A percentile compares a stretch with the other conserved stretches of the same genome.
Conservation (phyloP, 1,140 invertebrate species). For the Arctopsyche grandis region DNA sequence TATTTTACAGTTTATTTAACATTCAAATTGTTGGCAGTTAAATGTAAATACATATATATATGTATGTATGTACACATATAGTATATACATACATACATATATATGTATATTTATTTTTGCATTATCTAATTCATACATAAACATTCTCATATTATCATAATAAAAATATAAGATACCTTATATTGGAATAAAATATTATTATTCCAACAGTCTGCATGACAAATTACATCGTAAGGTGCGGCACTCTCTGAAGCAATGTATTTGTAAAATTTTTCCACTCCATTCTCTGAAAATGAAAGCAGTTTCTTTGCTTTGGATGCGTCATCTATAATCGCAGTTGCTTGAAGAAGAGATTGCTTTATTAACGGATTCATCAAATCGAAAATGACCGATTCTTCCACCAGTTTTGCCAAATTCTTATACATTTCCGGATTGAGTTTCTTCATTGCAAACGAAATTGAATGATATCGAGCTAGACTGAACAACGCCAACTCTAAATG, state of each 20-base stretch:
- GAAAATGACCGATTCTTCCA: no score
- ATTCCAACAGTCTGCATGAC: slow-evolving; percentile 68
- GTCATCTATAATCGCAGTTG: background rate
- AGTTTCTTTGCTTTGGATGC: background rate
- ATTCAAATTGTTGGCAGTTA: no score
- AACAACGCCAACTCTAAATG: slow-evolving; percentile 63
- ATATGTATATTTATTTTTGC: no score
- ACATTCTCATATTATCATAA: no score
- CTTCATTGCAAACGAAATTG: slow-evolving; percentile 65
- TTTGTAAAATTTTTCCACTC: background rate
- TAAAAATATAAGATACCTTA: slow-evolving; percentile 47
- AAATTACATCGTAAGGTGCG: slow-evolving; percentile 62
- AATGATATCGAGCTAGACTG: slow-evolving; percentile 68
- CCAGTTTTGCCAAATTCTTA: slow-evolving; percentile 6
- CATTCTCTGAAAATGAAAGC: background rate
- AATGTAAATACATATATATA: no score
- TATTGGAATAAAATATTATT: slow-evolving; percentile 68
- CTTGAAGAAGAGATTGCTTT: background rate
- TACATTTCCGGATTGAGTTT: slow-evolving; percentile 59
- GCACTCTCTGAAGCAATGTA: slow-evolving; percentile 40
- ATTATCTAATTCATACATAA: no score
- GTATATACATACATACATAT: no score
- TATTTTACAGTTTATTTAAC: no score
- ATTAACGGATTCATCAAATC: background rate
- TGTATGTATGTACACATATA: no score